A percentile compares a stretch with the other conserved stretches of the same genome.
phyloP scores from a whole-genome alignment of 1,140 invertebrate species.

The Leptinotarsa defecta region DNA sequence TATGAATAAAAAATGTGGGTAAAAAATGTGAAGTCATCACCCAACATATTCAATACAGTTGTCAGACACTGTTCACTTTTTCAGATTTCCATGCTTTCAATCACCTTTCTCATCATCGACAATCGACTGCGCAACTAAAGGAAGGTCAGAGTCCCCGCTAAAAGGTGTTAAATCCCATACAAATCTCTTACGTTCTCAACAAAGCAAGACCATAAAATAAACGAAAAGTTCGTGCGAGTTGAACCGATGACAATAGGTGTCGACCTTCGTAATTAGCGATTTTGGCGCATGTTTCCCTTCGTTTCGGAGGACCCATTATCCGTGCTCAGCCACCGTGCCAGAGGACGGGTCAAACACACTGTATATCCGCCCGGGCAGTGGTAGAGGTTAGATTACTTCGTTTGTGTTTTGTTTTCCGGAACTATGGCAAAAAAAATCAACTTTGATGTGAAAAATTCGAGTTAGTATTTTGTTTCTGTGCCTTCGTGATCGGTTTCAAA shows the following conservation, averaged over 20 bases:
- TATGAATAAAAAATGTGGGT: no score
- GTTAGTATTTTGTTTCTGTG: no score
- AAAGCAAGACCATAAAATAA: background rate
- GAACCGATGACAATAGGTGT: conserved; percentile 21
- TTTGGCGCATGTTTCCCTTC: conserved; percentile 13
- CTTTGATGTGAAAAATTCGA: no score
- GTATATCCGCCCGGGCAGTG: conserved; percentile 31
- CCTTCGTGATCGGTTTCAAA: no score
- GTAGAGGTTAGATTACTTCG: background rate
- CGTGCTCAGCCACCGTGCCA: conserved; percentile 31
- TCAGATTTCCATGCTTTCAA: no score
- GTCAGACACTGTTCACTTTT: no score
- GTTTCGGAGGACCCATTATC: conserved; percentile 23
- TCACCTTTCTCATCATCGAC: background rate
- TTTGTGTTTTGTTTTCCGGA: no score
- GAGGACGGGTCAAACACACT: conserved; percentile 36
- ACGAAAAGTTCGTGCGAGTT: background rate
- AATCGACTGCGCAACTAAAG: background rate
- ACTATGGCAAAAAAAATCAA: no score
- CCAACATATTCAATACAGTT: no score
- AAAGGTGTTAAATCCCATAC: background rate
- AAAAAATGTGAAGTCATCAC: no score
- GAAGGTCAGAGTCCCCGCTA: background rate
- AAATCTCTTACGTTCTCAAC: background rate
- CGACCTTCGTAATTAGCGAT: conserved; percentile 26